These are phyloP conservation scores for Aplodontia rufa DNA, from an alignment of 2,113 vertebrate genomes.

Conservation along the genomic window DNA sequence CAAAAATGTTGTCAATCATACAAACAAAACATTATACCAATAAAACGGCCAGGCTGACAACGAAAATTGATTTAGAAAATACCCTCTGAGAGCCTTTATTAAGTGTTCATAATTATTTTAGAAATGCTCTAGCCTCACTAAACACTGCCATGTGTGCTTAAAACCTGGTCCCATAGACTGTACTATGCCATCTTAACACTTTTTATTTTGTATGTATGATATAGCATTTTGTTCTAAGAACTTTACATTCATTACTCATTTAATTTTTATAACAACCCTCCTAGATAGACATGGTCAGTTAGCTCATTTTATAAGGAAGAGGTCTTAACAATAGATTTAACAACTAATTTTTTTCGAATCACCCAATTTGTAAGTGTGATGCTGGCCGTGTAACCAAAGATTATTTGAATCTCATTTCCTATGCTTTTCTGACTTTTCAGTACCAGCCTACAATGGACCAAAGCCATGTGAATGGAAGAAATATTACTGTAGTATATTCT, in stretches of 20 bases:
- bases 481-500: not conserved
- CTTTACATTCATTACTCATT: not conserved
- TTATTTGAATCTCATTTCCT: not conserved
- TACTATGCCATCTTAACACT: not conserved
- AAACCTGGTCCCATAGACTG: not conserved
- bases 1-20: not conserved
- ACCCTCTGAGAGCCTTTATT: not conserved
- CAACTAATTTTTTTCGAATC: not conserved
- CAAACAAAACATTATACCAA: not conserved
- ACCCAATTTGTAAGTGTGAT: not conserved
- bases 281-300: not conserved
- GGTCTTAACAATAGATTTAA: not conserved
- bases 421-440: not conserved
- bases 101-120: not conserved
- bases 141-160: not conserved
- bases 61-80: not conserved
- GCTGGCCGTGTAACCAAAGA: not conserved
- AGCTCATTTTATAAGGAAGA: not conserved
- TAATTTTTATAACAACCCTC: not conserved
- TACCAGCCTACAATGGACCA: not conserved
- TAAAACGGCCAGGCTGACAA: not conserved
- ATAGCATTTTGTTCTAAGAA: not conserved
- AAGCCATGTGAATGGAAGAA: not conserved
- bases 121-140: not conserved
- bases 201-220: slow-evolving; percentile 9